These are phyloP conservation scores for Leucoraja erinaceus DNA, from an alignment of 2,113 vertebrate species.

Conservation along the genomic window DNA sequence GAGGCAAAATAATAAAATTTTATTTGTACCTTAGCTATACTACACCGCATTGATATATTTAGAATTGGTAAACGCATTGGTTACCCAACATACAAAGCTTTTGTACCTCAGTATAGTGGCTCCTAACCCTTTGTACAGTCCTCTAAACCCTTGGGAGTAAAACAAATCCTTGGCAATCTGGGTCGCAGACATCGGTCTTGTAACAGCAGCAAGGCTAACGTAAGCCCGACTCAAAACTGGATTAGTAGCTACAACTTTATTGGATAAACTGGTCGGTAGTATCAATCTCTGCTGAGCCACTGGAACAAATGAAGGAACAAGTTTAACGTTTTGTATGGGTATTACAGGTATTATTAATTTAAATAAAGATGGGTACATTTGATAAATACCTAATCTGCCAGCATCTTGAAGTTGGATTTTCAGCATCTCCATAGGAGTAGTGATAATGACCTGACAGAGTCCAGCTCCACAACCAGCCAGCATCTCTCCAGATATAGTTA, in stretches of 20 bases:
- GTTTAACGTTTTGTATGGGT: neutral
- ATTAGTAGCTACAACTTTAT: constrained; percentile 56
- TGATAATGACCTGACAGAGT: constrained; percentile 67
- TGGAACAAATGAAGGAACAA: constrained; percentile 41
- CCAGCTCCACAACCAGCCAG: constrained; percentile 71
- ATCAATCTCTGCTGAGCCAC: constrained; percentile 62
- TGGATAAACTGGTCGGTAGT: constrained; percentile 43
- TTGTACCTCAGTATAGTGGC: constrained; percentile 66
- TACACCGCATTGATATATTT: neutral
- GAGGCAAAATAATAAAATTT: too few relatives aligned
- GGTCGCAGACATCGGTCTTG: constrained; percentile 56
- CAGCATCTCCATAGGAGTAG: constrained; percentile 76
- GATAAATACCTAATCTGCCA: constrained; percentile 61
- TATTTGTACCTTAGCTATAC: too few relatives aligned
- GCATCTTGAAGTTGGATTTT: constrained; percentile 76
- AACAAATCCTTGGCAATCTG: constrained; percentile 65
- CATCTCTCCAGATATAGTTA: constrained; percentile 69
- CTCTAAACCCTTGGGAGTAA: constrained; percentile 60
- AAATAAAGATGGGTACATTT: neutral
- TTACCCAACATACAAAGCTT: neutral
- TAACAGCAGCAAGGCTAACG: constrained; percentile 47
- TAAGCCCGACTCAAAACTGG: constrained; percentile 59
- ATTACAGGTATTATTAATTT: neutral
- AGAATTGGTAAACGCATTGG: neutral
- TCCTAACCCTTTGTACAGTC: constrained; percentile 65